Conservation (phyloP, 2,888 invertebrate species). For the Eupeodes latifasciatus region DNA sequence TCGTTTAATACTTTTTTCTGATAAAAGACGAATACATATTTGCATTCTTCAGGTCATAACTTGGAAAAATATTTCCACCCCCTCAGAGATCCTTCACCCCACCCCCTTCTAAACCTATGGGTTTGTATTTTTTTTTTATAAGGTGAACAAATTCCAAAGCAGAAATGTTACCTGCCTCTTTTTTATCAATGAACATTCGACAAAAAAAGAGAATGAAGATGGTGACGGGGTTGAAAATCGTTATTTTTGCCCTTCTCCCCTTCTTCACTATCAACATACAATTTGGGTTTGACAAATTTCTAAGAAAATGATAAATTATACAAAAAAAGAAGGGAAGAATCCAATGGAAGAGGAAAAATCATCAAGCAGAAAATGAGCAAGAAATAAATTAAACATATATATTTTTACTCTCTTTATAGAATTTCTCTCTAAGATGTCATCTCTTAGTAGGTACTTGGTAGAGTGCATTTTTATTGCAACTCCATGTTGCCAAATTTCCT, state of each 20-base stretch:
- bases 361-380: slow-evolving; percentile 33
- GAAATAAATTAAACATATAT: slow-evolving; percentile 6
- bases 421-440: slow-evolving; percentile 42
- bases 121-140: slow-evolving; percentile 42
- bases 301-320: neutral
- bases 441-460: slow-evolving; percentile 24
- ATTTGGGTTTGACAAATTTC: slow-evolving; percentile 19
- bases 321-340: neutral
- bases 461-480: neutral
- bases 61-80: slow-evolving; percentile 45
- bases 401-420: slow-evolving; percentile 25
- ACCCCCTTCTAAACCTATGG: too few species aligned
- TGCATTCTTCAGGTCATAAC: slow-evolving; percentile 69
- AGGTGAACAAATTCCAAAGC: slow-evolving; percentile 62
- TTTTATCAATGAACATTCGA: slow-evolving; percentile 69
- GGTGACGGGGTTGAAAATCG: slow-evolving; percentile 26
- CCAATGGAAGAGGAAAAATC: neutral
- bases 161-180: slow-evolving; percentile 39
- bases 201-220: slow-evolving; percentile 1
- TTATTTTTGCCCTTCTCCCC: slow-evolving; percentile 32
- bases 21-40: slow-evolving; percentile 34
- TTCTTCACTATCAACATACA: slow-evolving; percentile 39
- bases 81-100: neutral
- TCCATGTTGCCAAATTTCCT: slow-evolving; percentile 72
- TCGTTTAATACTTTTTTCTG: neutral